A percentile compares a stretch with the other conserved stretches of the same genome.
phyloP scores from a whole-genome alignment of 1,140 invertebrate species.

The Zaprionus kolodkinae region DNA sequence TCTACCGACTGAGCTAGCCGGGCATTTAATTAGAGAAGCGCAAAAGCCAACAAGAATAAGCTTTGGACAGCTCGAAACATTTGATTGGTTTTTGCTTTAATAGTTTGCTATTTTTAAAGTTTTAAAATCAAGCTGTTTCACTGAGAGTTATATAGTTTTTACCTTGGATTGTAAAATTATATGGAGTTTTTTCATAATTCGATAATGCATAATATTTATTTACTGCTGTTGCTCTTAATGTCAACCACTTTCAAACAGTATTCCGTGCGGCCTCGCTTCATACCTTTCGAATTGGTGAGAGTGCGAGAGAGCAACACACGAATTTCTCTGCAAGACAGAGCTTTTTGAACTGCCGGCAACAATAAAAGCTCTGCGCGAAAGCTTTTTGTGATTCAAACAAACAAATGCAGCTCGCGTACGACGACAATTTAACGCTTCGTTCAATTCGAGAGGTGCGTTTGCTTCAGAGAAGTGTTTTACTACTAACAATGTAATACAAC shows the following conservation, averaged over 20 bases:
- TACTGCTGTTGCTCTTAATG: slow-evolving; percentile 40
- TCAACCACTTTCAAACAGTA: slow-evolving; percentile 67
- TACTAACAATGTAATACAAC: too few species aligned
- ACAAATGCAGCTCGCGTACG: not conserved
- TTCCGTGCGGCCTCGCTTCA: slow-evolving; percentile 49
- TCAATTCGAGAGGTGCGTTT: not conserved
- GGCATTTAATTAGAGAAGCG: slow-evolving; percentile 49
- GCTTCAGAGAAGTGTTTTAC: not conserved
- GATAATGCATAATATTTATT: not conserved
- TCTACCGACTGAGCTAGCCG: slow-evolving; percentile 95
- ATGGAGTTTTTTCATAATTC: not conserved
- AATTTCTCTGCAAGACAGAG: slow-evolving; percentile 21
- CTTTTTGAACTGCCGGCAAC: slow-evolving; percentile 5
- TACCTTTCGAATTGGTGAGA: slow-evolving; percentile 47
- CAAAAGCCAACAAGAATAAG: not conserved
- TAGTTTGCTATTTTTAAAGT: not conserved
- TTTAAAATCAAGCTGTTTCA: not conserved
- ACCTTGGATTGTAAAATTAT: too few species aligned
- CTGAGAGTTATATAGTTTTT: too few species aligned
- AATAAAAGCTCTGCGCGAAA: slow-evolving; percentile 28
- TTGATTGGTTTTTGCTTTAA: not conserved
- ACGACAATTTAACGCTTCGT: not conserved
- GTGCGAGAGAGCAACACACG: slow-evolving; percentile 9
- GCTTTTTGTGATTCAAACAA: slow-evolving; percentile 11
- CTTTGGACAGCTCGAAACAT: too few species aligned